phyloP scores from a whole-genome alignment of 2,888 invertebrate genomes.

The Erebia ligea region DNA sequence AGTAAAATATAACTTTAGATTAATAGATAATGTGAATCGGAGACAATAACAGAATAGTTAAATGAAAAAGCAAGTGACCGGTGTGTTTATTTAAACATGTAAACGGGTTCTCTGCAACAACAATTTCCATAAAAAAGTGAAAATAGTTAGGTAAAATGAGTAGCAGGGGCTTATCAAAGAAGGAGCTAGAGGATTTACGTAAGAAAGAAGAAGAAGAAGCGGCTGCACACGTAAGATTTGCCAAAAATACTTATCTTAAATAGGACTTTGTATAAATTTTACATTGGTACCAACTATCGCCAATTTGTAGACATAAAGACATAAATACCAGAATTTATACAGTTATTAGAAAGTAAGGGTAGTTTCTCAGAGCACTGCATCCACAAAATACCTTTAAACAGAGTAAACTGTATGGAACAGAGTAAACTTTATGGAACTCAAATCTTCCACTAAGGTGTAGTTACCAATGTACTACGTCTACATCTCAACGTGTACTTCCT shows the following conservation, averaged over 20 bases:
- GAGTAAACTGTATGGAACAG: no score
- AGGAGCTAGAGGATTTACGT: conserved; percentile 92
- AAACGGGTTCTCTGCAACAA: background rate
- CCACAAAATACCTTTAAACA: no score
- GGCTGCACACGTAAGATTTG: conserved; percentile 90
- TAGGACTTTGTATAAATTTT: background rate
- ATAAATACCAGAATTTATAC: no score
- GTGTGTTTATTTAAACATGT: background rate
- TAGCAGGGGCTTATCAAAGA: conserved; percentile 88
- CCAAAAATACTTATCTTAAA: conserved; percentile 31
- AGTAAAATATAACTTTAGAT: no score
- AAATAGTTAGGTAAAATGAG: conserved; percentile 84
- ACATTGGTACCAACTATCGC: background rate
- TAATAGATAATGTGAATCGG: no score
- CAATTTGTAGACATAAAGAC: background rate
- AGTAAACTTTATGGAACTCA: no score
- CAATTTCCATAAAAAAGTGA: background rate
- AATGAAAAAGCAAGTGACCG: background rate
- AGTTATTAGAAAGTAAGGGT: no score
- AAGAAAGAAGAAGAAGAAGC: conserved; percentile 95
- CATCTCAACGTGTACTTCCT: no score
- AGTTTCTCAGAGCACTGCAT: no score
- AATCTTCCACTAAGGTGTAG: no score
- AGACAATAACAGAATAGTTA: no score
- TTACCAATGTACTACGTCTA: no score